phyloP scores from a whole-genome alignment of 2,797 vertebrate genomes.

The Acanthis flammea region DNA sequence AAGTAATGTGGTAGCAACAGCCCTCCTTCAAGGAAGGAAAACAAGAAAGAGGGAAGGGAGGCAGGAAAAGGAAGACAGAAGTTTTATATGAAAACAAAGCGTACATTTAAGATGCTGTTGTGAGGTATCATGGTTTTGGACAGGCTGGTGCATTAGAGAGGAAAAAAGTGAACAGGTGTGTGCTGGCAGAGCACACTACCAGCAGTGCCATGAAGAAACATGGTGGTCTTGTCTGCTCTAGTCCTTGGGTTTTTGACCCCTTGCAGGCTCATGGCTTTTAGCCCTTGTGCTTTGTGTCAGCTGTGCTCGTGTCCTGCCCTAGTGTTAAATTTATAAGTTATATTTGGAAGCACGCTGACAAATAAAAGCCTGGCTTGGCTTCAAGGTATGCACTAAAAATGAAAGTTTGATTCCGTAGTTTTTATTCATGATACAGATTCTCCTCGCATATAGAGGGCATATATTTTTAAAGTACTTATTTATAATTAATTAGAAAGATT shows the following conservation, averaged over 20 bases:
- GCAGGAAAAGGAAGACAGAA: neutral
- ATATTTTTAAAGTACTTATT: neutral
- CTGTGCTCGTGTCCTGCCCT: neutral
- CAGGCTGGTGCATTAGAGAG: neutral
- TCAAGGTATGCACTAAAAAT: neutral
- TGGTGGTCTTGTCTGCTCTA: neutral
- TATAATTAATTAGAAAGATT: neutral
- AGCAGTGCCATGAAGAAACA: neutral
- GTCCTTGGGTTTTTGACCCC: neutral
- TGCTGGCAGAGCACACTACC: neutral
- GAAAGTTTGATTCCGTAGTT: neutral
- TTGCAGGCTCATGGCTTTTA: neutral
- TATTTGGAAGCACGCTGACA: neutral
- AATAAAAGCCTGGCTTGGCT: neutral
- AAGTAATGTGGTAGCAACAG: fast-evolving
- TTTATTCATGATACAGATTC: neutral
- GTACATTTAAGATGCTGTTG: neutral
- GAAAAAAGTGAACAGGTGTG: neutral
- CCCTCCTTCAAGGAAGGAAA: neutral
- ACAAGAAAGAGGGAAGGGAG: neutral
- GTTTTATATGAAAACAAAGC: neutral
- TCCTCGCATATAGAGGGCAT: neutral
- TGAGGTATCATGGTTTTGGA: neutral
- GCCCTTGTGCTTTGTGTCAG: neutral
- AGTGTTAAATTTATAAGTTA: neutral